Percentiles rank a stretch among this genome's conserved stretches.
Conservation (phyloP, 2,113 vertebrate genomes). For the Picathartes gymnocephalus region DNA sequence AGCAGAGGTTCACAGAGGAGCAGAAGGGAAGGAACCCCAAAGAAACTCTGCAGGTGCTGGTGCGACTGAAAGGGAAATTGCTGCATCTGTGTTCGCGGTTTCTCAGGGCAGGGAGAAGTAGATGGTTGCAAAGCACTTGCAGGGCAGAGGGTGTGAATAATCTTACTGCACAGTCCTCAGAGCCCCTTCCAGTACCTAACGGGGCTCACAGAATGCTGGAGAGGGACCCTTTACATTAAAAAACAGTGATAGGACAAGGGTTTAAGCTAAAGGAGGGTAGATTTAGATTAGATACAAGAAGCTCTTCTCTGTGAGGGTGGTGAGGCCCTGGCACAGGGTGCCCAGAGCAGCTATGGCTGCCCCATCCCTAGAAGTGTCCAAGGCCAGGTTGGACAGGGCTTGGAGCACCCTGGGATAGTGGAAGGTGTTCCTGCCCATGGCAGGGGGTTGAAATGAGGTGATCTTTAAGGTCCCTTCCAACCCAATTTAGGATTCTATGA, state of each 20-base stretch:
- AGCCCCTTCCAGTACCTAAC: not conserved
- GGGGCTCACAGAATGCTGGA: not conserved
- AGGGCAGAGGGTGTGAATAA: not conserved
- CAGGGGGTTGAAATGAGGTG: not conserved
- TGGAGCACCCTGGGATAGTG: not conserved
- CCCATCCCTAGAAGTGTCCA: not conserved
- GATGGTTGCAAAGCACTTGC: not conserved
- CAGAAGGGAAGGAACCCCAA: not conserved
- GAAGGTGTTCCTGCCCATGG: not conserved
- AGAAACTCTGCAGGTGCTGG: not conserved
- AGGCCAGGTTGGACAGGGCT: fast-evolving
- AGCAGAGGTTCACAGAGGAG: not conserved
- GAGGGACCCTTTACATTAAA: not conserved
- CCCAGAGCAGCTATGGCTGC: not conserved
- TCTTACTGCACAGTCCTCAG: not conserved
- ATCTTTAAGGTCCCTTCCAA: not conserved
- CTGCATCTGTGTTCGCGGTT: not conserved
- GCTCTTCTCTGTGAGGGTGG: not conserved
- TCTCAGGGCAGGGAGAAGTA: not conserved
- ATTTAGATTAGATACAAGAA: not conserved
- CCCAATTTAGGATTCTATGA: not conserved
- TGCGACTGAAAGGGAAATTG: not conserved
- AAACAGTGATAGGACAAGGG: not conserved
- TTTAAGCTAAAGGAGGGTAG: not conserved
- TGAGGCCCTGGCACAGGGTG: not conserved